Evolutionary conservation across 2,888 invertebrate species (phyloP), one percentile per base, ranked within the genome.

Genomic region (Eupithecia abbreviata): DNA sequence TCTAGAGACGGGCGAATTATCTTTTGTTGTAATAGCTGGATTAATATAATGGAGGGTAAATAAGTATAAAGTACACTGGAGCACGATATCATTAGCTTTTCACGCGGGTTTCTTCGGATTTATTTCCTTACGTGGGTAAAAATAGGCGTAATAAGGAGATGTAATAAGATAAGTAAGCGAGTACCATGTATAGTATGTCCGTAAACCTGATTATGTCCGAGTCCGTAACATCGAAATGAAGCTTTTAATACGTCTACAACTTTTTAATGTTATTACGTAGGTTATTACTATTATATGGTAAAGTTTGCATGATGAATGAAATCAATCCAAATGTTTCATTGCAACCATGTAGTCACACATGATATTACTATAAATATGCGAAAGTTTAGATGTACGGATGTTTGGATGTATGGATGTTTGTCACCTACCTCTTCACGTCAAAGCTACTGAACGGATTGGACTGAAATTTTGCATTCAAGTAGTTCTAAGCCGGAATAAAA

Each of bases 1-100:
- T 75, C 80, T 5, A 0, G 80, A 79, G 80, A 75, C 76, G 68
- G 4, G 62, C 43, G 69, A 71, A 62, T 77, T 68, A 73, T 75
- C 71, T 71, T 73, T 71, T 73, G 66, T 71, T 73, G 69, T 75
- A 70, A 71, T 73, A 73, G 72, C 30, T 41, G 67, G 75, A 78
- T 78, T 75, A 72, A 72, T 74, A 30, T 65, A 30, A 71, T 62
- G 69, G 45, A 18, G n/a, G 69, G 69, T 69, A 69, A 69, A 69
- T 69, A 69, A 49, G 69, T 69, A 69, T 69, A 49, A 69, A 69
- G 45, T 69, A 45, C 18, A 69, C n/a, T 47, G 18, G 30, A 49
- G 69, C 71, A 62, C n/a, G 58, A 18, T 4, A 45, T 62, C 18
- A 30, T 45, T 42, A 72, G 58, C 42, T 43, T 41, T 51, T 62